Evolutionary conservation across 2,113 vertebrate species (phyloP), one percentile per base, ranked within the genome.

Genomic region (Coreoperca whiteheadi): DNA sequence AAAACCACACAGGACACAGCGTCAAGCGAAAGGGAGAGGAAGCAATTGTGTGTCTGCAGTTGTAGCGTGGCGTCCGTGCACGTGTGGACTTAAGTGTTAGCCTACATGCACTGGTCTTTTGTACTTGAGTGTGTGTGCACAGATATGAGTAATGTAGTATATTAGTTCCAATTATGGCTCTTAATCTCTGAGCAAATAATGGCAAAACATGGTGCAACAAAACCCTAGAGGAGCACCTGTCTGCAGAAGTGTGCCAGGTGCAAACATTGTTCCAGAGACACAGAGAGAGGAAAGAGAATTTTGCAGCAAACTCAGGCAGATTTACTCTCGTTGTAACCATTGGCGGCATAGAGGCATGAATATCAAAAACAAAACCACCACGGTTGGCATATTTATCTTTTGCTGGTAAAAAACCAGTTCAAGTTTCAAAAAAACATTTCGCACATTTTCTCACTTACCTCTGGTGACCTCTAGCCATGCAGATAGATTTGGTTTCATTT

Each of bases 131-230:
- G 74, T 89, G 78, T 90, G 87, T 79, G 83, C 86, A 78, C 85
- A 85, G 85, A 93, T 92, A 93, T 91, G 88, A 93, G 91, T 86
- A 85, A 95, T 93, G 93, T 72, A 8, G 69, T 87, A 91, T 87
- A 89, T 92, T 91, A 88, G 74, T 79, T 86, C 87, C 88, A 87
- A 92, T 91, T 93, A 92, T 93, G 91, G 83, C 86, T 89, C 81
- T 74, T 94, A 94, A 96, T 95, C 95, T 90, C 87, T 94, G 87
- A 87, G 94, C 89, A 96, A 95, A 96, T 93, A 96, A 82, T 73
- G 90, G 90, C 81, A 86, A 85, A 91, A 86, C 93, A 90, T 89
- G 87, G 87, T 91, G 90, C 79, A 81, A 90, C 87, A 88, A 90
- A 94, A 90, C 84, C 84, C 81, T 20, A 41, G 88, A 72, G 84